A percentile compares a stretch with the other conserved stretches of the same genome.
These are phyloP conservation scores for Idaea straminata DNA, from an alignment of 2,888 invertebrate genomes.

Conservation along the genomic window DNA sequence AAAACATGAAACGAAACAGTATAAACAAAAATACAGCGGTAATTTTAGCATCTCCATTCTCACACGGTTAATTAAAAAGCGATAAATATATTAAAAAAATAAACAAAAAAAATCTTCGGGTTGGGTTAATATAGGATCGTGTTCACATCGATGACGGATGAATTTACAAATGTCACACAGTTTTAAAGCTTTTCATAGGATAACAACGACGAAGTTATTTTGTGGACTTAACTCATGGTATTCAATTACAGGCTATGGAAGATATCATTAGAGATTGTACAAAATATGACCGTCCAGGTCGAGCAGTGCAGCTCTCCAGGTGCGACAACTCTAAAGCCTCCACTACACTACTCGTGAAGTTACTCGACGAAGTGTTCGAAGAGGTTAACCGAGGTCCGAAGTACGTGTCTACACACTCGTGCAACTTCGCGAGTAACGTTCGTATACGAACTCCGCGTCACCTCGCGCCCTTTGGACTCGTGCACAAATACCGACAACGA, in stretches of 20 bases:
- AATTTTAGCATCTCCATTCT: slow-evolving; percentile 25
- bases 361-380: too few species aligned
- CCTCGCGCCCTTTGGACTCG: too few species aligned
- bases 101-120: slow-evolving; percentile 41
- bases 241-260: neutral
- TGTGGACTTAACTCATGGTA: neutral
- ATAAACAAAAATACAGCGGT: slow-evolving; percentile 22
- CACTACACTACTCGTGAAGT: slow-evolving; percentile 14
- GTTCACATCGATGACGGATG: slow-evolving; percentile 19
- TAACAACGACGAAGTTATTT: neutral
- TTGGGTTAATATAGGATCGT: slow-evolving; percentile 61
- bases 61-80: slow-evolving; percentile 10
- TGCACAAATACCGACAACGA: too few species aligned
- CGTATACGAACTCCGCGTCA: too few species aligned
- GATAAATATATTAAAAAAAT: slow-evolving; percentile 11
- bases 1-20: slow-evolving; percentile 5
- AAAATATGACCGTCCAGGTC: neutral
- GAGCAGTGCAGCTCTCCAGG: neutral
- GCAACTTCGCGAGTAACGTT: too few species aligned
- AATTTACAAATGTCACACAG: slow-evolving; percentile 14
- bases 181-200: neutral
- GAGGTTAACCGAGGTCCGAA: too few species aligned
- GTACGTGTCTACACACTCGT: too few species aligned
- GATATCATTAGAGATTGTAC: too few species aligned
- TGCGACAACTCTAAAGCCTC: too few species aligned